phyloP scores from a whole-genome alignment of 2,888 invertebrate species.

The Chrysina gloriosa region DNA sequence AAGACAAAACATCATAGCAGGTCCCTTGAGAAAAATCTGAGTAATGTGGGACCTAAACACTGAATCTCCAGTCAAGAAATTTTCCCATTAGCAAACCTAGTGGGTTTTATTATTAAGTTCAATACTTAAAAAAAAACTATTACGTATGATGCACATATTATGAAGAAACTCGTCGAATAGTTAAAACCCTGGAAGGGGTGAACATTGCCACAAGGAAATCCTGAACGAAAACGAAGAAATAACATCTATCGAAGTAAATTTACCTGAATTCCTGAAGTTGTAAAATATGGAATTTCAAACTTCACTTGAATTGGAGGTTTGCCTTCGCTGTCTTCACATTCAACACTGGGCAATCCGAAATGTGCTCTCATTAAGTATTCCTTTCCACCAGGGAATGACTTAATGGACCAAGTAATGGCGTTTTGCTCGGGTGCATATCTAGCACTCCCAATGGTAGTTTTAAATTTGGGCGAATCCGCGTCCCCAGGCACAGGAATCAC shows the following conservation, averaged over 20 bases:
- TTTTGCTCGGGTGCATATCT: constrained; percentile 98
- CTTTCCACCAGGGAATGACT: constrained; percentile 97
- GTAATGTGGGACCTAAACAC: too few relatives aligned
- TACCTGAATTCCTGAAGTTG: constrained; percentile 98
- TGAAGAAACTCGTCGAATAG: too few relatives aligned
- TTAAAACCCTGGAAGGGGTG: too few relatives aligned
- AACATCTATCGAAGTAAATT: constrained; percentile 37
- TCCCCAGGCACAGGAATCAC: constrained; percentile 96
- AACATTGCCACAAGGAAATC: too few relatives aligned
- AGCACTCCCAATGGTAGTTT: constrained; percentile 95
- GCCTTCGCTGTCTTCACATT: constrained; percentile 93
- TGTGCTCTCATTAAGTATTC: constrained; percentile 98
- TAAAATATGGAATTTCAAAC: constrained; percentile 99
- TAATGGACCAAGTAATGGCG: constrained; percentile 97
- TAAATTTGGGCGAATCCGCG: constrained; percentile 98
- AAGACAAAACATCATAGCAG: too few relatives aligned
- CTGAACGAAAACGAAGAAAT: too few relatives aligned
- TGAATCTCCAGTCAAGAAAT: too few relatives aligned
- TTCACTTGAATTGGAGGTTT: constrained; percentile 98
- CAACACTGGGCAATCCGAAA: constrained; percentile 96
- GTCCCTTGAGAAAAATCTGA: too few relatives aligned
- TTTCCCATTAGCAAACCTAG: too few relatives aligned
- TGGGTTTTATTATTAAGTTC: too few relatives aligned
- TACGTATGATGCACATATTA: too few relatives aligned
- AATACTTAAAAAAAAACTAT: too few relatives aligned